A percentile compares a stretch with the other conserved stretches of the same genome.
Conservation (phyloP, 2,797 vertebrate genomes). For the Ambastaia sidthimunki region DNA sequence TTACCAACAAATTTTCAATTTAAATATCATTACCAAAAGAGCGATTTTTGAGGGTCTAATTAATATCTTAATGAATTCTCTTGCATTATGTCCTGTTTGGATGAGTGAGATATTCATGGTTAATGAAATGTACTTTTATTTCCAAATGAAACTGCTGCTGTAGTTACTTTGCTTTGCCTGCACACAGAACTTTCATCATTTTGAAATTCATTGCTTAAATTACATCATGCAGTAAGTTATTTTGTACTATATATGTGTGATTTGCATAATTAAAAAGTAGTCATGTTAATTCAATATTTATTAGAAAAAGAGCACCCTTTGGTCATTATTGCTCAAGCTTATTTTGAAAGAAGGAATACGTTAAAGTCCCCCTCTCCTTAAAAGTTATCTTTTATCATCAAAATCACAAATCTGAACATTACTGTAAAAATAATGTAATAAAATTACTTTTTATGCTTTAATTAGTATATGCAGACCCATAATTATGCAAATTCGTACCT, state of each 20-base stretch:
- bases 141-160: constrained; percentile 34
- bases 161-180: constrained; percentile 30
- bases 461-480: no score
- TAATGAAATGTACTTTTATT: constrained; percentile 57
- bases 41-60: constrained; percentile 56
- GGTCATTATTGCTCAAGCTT: constrained; percentile 20
- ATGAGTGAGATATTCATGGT: constrained; percentile 55
- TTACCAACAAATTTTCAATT: constrained; percentile 54
- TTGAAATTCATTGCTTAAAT: constrained; percentile 32
- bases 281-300: constrained; percentile 42
- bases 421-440: no score
- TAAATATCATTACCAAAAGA: constrained; percentile 62
- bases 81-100: constrained; percentile 57
- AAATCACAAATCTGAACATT: no score
- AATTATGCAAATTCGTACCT: no score
- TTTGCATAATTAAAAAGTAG: constrained; percentile 56
- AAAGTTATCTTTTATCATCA: no score
- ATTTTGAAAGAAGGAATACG: constrained; percentile 47
- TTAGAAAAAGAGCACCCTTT: background rate
- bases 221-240: constrained; percentile 27
- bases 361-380: background rate
- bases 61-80: constrained; percentile 60
- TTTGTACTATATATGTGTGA: constrained; percentile 31
- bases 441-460: no score
- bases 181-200: background rate